phyloP scores from a whole-genome alignment of 2,888 invertebrate species.

The Drosophila sordidapex region DNA sequence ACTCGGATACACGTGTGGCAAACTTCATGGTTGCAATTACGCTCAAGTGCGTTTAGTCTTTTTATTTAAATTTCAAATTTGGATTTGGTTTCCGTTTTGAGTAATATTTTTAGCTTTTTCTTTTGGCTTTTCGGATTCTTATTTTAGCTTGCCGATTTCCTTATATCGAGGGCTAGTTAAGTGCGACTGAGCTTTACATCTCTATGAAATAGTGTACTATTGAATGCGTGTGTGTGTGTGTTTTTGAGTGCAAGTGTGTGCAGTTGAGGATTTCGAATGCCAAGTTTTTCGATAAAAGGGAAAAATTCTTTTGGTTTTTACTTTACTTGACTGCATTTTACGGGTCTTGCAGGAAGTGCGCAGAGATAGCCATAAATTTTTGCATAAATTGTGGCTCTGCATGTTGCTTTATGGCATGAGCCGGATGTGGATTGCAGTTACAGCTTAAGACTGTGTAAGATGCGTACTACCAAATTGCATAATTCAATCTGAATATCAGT shows the following conservation, averaged over 20 bases:
- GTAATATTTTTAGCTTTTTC: conserved; percentile 1
- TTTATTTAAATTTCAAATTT: conserved; percentile 70
- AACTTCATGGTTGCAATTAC: conserved; percentile 68
- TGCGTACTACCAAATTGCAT: conserved; percentile 63
- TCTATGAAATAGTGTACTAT: conserved; percentile 8
- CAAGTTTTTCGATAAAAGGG: conserved; percentile 73
- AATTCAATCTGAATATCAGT: conserved; percentile 52
- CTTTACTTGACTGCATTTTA: conserved; percentile 33
- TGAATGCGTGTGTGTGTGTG: conserved; percentile 11
- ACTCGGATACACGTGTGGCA: conserved; percentile 29
- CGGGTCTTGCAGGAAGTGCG: conserved; percentile 60
- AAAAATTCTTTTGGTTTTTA: conserved; percentile 50
- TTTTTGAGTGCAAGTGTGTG: conserved; percentile 24
- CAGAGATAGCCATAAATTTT: conserved; percentile 66
- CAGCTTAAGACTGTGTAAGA: conserved; percentile 58
- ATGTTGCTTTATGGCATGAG: conserved; percentile 68
- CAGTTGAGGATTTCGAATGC: conserved; percentile 54
- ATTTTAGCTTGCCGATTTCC: conserved; percentile 25
- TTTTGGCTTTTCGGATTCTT: conserved; percentile 12
- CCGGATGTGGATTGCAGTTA: conserved; percentile 67
- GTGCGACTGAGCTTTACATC: conserved; percentile 64
- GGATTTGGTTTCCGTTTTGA: conserved; percentile 52
- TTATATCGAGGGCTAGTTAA: conserved; percentile 60
- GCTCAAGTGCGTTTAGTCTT: conserved; percentile 76
- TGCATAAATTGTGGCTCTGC: conserved; percentile 68